These are phyloP conservation scores for Onychorhynchus coronatus DNA, from an alignment of 2,113 vertebrate species.

Conservation along the genomic window DNA sequence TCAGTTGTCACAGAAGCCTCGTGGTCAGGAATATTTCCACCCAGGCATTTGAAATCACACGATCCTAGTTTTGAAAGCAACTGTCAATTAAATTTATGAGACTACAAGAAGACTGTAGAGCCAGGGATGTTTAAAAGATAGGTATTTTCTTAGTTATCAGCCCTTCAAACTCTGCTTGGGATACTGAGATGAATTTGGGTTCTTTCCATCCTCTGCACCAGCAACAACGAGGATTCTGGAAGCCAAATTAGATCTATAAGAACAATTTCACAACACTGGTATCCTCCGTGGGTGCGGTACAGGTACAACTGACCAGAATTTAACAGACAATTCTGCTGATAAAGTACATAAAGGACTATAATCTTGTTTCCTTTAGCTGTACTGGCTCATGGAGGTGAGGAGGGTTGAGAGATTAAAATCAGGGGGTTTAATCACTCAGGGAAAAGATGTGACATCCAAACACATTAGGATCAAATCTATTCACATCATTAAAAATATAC, in stretches of 20 bases:
- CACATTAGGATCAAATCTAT: not conserved
- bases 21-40: not conserved
- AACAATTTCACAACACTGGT: not conserved
- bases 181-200: not conserved
- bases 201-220: not conserved
- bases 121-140: not conserved
- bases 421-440: not conserved
- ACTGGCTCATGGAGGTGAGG: not conserved
- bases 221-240: not conserved
- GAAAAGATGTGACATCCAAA: not conserved
- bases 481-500: not conserved
- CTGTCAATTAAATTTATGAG: not conserved
- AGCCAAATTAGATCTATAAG: not conserved
- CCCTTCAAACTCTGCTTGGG: not conserved
- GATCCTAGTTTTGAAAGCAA: not conserved
- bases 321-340: not conserved
- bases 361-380: not conserved
- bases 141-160: not conserved
- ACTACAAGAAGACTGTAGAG: not conserved
- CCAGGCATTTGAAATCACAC: not conserved
- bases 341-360: not conserved
- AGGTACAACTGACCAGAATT: not conserved
- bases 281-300: not conserved
- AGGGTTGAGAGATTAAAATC: not conserved
- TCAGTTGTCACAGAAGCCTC: not conserved